These are phyloP conservation scores for Trissolcus basalis DNA, from an alignment of 1,140 invertebrate species.

Conservation along the genomic window DNA sequence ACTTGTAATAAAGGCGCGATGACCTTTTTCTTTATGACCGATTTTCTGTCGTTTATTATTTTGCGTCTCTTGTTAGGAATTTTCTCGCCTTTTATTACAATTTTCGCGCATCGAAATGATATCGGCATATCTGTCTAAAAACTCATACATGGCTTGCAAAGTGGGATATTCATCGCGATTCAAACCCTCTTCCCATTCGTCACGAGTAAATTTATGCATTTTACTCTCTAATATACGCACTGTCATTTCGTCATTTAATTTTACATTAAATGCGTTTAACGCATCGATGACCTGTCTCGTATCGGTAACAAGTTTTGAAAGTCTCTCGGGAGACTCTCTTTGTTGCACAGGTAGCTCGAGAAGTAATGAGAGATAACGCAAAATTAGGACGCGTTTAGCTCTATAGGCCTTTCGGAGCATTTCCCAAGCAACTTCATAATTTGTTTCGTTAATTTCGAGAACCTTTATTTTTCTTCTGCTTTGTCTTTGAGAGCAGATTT, in stretches of 20 bases:
- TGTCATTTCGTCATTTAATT: not conserved
- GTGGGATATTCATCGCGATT: not conserved
- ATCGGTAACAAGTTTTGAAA: constrained; percentile 12
- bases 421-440: constrained; percentile 22
- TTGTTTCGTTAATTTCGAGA: constrained; percentile 11
- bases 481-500: constrained; percentile 8
- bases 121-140: not conserved
- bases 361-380: constrained; percentile 1
- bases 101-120: not conserved
- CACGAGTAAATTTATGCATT: not conserved
- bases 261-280: not conserved
- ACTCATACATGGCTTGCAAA: not conserved
- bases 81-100: not conserved
- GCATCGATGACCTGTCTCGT: constrained; percentile 2
- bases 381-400: constrained; percentile 1
- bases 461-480: constrained; percentile 14
- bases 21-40: not conserved
- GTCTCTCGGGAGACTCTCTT: constrained; percentile 17
- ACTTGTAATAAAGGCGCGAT: not conserved
- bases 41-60: not conserved
- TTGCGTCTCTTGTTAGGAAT: not conserved
- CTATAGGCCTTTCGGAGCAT: constrained; percentile 4
- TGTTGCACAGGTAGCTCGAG: constrained; percentile 13
- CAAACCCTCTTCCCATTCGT: not conserved
- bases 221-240: not conserved